phyloP scores from a whole-genome alignment of 2,888 invertebrate genomes.

The Bellardia pandia region DNA sequence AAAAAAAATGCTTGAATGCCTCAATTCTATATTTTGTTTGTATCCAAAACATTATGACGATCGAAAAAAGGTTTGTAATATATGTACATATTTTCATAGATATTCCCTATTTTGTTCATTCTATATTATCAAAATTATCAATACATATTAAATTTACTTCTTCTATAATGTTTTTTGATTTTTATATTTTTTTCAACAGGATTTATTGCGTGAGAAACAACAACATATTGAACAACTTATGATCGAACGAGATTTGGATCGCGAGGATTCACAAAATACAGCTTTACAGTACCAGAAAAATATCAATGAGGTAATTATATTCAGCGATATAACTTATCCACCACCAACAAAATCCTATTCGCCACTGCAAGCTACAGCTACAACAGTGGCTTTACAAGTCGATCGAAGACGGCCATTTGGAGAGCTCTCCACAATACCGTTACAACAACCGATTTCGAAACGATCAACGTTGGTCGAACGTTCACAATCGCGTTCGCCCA shows the following conservation, averaged over 20 bases:
- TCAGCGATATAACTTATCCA: constrained; percentile 80
- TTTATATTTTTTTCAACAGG: constrained; percentile 85
- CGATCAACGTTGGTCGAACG: constrained; percentile 70
- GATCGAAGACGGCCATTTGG: constrained; percentile 79
- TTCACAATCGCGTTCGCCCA: constrained; percentile 71
- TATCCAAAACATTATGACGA: constrained; percentile 58
- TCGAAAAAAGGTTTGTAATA: constrained; percentile 31
- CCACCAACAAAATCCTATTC: constrained; percentile 69
- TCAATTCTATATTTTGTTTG: neutral
- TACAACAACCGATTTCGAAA: constrained; percentile 68
- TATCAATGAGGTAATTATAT: constrained; percentile 84
- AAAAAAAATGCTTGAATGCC: too few relatives aligned
- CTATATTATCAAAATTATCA: neutral
- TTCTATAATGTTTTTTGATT: constrained; percentile 32
- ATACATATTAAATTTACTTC: neutral
- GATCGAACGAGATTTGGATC: constrained; percentile 95
- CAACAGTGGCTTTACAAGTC: constrained; percentile 74
- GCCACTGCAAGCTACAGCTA: constrained; percentile 17
- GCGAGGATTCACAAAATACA: constrained; percentile 94
- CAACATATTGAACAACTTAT: constrained; percentile 96
- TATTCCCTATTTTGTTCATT: constrained; percentile 6
- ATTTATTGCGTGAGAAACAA: constrained; percentile 96
- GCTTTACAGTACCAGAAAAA: constrained; percentile 83
- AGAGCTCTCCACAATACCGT: constrained; percentile 68
- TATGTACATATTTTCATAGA: neutral